A percentile compares a stretch with the other conserved stretches of the same genome.
Evolutionary conservation across 2,888 invertebrate species (phyloP).

Genomic region (Galeruca laticollis): DNA sequence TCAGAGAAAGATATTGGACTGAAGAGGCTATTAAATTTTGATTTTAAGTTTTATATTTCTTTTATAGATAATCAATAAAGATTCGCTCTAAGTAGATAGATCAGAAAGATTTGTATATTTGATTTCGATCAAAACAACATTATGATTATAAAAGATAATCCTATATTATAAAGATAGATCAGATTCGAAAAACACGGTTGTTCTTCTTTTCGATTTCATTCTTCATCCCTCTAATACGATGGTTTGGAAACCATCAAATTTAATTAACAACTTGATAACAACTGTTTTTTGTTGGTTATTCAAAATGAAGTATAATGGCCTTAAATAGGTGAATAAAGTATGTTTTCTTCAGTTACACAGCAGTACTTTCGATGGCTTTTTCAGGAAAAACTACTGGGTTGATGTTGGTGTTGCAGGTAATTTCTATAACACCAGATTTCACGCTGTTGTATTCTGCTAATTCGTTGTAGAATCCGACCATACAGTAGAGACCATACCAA

Average conservation of each 20-base stretch:
- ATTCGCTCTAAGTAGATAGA: too few relatives aligned
- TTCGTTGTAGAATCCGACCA: slow-evolving; percentile 57
- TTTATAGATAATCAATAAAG: too few relatives aligned
- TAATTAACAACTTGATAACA: neutral
- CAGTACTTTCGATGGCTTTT: slow-evolving; percentile 53
- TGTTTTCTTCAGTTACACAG: slow-evolving; percentile 45
- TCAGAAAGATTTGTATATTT: too few relatives aligned
- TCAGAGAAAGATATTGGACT: too few relatives aligned
- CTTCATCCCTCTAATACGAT: neutral
- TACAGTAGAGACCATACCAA: slow-evolving; percentile 57
- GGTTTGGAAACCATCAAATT: neutral
- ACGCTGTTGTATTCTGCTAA: slow-evolving; percentile 56
- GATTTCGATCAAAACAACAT: too few relatives aligned
- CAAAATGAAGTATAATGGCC: neutral
- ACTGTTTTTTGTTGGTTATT: too few relatives aligned
- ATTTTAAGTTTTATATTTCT: too few relatives aligned
- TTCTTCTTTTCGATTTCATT: too few relatives aligned
- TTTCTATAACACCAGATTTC: slow-evolving; percentile 56
- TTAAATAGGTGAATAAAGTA: neutral
- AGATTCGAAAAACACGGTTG: too few relatives aligned
- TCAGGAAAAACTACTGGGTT: slow-evolving; percentile 52
- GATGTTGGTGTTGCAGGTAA: slow-evolving; percentile 51
- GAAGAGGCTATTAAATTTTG: too few relatives aligned
- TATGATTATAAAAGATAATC: too few relatives aligned
- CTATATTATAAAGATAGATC: too few relatives aligned